phyloP scores from a whole-genome alignment of 2,113 vertebrate genomes.

The Leucoraja erinaceus region DNA sequence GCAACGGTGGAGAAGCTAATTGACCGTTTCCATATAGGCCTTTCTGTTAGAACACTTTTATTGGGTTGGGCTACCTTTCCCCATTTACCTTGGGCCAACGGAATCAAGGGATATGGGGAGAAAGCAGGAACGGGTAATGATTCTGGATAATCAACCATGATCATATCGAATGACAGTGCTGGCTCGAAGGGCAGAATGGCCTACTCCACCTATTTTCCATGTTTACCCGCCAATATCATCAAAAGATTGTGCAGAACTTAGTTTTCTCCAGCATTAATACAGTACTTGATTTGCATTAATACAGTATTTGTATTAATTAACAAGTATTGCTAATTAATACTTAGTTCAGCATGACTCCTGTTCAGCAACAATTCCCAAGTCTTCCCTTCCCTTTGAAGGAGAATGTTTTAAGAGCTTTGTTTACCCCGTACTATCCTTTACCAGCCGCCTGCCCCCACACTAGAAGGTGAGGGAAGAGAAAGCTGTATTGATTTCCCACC shows the following conservation, averaged over 20 bases:
- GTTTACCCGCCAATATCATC: not conserved
- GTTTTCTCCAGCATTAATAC: not conserved
- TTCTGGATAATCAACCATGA: too few species aligned
- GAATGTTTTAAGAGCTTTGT: not conserved
- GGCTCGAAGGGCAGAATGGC: too few species aligned
- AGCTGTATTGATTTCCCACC: not conserved
- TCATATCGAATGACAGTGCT: too few species aligned
- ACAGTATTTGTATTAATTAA: too few species aligned
- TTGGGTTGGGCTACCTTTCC: not conserved
- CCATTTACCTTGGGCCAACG: not conserved
- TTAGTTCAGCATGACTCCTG: not conserved
- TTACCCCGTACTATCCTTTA: not conserved
- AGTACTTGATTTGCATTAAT: too few species aligned
- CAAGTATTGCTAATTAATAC: not conserved
- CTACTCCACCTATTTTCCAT: too few species aligned
- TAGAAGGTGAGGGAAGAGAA: not conserved
- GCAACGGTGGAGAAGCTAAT: not conserved
- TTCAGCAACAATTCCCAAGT: not conserved
- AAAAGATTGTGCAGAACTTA: not conserved
- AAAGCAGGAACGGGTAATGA: too few species aligned
- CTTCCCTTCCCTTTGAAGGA: not conserved
- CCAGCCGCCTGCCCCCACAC: not conserved
- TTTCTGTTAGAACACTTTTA: not conserved
- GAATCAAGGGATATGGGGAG: too few species aligned
- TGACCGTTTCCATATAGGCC: not conserved